A percentile compares a stretch with the other conserved stretches of the same genome.
Evolutionary conservation across 1,140 invertebrate species (phyloP).

Genomic region (Dinoponera quadriceps): DNA sequence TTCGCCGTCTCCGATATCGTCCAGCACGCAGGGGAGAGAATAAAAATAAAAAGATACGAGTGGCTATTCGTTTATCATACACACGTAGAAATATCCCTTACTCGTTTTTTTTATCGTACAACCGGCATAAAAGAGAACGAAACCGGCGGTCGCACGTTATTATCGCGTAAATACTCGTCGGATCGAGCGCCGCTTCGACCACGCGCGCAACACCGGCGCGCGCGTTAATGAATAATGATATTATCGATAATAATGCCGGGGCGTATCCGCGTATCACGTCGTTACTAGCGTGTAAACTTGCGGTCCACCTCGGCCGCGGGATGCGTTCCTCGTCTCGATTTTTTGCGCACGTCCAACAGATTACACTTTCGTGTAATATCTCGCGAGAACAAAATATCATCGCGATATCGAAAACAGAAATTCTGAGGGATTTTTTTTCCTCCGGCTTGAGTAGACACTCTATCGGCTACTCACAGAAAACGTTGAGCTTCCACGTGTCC

Average conservation of each 20-base stretch:
- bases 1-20: background rate
- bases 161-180: conserved; percentile 3
- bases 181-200: conserved; percentile 1
- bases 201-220: conserved; percentile 32
- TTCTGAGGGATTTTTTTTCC: no score
- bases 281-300: conserved; percentile 44
- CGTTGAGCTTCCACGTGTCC: conserved; percentile 92
- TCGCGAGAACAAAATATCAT: no score
- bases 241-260: conserved; percentile 43
- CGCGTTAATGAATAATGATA: conserved; percentile 57
- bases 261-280: conserved; percentile 15
- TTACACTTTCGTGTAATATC: no score
- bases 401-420: no score
- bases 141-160: conserved; percentile 17
- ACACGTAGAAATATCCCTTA: conserved; percentile 11
- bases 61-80: conserved; percentile 2
- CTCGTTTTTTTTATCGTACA: background rate
- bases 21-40: background rate
- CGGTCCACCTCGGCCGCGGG: conserved; percentile 38
- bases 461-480: conserved; percentile 92
- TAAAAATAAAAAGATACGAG: conserved; percentile 26
- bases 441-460: no score
- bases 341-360: background rate
- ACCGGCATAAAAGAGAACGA: background rate
- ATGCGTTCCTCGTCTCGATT: conserved; percentile 34